These are phyloP conservation scores for Prolemur simus DNA, from an alignment of 2,113 vertebrate genomes.

Conservation along the genomic window DNA sequence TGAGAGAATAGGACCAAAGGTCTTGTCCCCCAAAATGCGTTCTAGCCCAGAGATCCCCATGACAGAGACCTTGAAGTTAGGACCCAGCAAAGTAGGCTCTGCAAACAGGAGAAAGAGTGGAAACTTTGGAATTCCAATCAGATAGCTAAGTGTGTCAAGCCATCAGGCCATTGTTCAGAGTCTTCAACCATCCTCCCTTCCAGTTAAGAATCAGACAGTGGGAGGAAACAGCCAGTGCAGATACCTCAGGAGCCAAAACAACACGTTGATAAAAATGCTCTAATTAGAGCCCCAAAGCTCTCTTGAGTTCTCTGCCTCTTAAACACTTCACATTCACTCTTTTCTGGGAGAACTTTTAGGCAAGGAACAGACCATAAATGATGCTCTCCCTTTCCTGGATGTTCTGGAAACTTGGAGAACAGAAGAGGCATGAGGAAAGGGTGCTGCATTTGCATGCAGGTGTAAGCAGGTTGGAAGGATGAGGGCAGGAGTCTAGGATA, in stretches of 20 bases:
- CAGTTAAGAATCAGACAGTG: constrained; percentile 26
- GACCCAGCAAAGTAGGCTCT: neutral
- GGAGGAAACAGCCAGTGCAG: neutral
- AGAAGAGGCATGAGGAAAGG: neutral
- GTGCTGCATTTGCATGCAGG: neutral
- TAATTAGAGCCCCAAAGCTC: neutral
- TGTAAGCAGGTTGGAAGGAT: neutral
- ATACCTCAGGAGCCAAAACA: constrained; percentile 39
- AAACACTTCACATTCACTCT: neutral
- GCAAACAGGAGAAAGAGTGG: neutral
- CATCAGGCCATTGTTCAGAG: neutral
- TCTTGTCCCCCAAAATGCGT: constrained; percentile 1
- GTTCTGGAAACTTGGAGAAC: neutral
- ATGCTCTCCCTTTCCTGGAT: neutral
- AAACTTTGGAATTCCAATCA: constrained; percentile 7
- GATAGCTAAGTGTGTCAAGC: neutral
- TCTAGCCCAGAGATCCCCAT: neutral
- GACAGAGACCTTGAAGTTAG: neutral
- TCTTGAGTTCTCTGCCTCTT: neutral
- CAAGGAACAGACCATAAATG: constrained; percentile 24
- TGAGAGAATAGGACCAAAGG: neutral
- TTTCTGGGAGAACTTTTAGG: neutral
- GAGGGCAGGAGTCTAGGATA: neutral
- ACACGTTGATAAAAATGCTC: constrained; percentile 38
- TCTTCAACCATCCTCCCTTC: constrained; percentile 20